phyloP scores from a whole-genome alignment of 2,113 vertebrate species.

The Mormyrus lacerda region DNA sequence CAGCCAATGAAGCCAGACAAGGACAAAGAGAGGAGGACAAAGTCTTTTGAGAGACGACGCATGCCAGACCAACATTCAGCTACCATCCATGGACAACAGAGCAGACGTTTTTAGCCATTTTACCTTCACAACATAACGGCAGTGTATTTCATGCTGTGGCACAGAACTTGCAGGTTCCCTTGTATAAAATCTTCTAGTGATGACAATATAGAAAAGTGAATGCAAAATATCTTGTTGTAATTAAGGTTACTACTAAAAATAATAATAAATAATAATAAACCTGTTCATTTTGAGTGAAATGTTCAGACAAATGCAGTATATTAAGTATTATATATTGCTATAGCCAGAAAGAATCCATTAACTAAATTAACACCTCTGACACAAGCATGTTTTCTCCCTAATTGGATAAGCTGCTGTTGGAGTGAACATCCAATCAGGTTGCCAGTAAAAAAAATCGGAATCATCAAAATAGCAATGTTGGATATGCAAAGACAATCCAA shows the following conservation, averaged over 20 bases:
- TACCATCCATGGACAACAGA: background rate
- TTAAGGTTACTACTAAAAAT: background rate
- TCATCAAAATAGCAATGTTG: background rate
- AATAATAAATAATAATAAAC: background rate
- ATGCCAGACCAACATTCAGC: background rate
- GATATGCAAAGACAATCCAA: background rate
- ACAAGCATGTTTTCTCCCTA: background rate
- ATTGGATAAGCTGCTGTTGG: background rate
- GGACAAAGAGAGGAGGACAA: background rate
- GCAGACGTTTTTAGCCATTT: background rate
- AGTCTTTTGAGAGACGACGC: background rate
- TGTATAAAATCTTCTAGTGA: background rate
- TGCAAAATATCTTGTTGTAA: background rate
- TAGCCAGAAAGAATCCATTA: background rate
- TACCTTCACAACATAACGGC: background rate
- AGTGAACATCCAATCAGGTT: background rate
- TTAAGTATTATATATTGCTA: background rate
- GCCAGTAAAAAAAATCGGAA: background rate
- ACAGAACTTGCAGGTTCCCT: background rate
- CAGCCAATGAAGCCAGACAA: background rate
- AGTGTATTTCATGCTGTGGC: background rate
- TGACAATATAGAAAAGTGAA: background rate
- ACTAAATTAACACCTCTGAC: background rate
- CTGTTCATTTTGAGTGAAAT: background rate
- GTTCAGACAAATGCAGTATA: background rate